These are phyloP conservation scores for Dinomys branickii DNA, from an alignment of 2,113 vertebrate genomes.

Conservation along the genomic window DNA sequence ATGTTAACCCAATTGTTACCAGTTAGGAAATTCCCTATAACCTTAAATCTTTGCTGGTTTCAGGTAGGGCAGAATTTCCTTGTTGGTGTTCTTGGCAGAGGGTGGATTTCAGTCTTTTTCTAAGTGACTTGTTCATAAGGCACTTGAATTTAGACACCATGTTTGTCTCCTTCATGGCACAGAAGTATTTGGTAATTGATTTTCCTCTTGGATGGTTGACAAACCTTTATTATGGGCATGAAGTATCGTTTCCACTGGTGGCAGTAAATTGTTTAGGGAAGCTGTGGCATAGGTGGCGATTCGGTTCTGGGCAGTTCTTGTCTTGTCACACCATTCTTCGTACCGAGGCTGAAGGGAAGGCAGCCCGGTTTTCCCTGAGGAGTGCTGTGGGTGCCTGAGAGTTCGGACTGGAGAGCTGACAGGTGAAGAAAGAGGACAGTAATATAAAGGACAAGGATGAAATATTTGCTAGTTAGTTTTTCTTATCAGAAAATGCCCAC, in stretches of 20 bases:
- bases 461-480: not conserved
- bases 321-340: not conserved
- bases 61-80: not conserved
- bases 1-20: not conserved
- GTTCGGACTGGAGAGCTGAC: not conserved
- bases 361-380: not conserved
- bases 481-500: not conserved
- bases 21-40: not conserved
- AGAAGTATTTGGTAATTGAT: constrained; percentile 52
- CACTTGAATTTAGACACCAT: not conserved
- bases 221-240: constrained; percentile 26
- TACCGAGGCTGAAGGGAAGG: not conserved
- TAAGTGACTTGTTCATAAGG: not conserved
- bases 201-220: constrained; percentile 50
- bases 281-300: not conserved
- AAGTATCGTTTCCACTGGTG: constrained; percentile 11
- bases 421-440: not conserved
- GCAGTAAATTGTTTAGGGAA: constrained; percentile 46
- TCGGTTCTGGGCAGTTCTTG: not conserved
- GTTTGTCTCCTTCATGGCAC: constrained; percentile 1
- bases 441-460: not conserved
- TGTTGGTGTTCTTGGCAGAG: not conserved
- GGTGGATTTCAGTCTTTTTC: not conserved
- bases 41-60: not conserved
- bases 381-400: not conserved